phyloP scores from a whole-genome alignment of 2,113 vertebrate genomes.

The Catharus bicknelli region DNA sequence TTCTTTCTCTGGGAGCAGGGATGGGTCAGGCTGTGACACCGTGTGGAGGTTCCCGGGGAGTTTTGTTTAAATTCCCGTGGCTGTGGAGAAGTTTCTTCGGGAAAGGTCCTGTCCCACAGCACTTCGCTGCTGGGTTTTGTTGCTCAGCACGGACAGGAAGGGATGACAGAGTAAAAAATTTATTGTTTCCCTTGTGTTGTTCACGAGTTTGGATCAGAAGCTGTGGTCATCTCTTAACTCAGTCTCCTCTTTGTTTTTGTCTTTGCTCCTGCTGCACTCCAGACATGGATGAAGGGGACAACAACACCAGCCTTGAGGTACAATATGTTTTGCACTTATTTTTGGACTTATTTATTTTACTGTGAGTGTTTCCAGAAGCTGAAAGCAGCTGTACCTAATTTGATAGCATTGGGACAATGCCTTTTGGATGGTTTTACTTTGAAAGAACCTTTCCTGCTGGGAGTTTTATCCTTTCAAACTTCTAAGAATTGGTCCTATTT shows the following conservation, averaged over 20 bases:
- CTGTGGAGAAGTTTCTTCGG: accelerated
- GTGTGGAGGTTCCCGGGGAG: neutral
- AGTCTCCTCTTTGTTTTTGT: accelerated
- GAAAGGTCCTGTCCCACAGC: no score
- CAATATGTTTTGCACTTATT: accelerated
- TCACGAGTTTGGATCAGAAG: accelerated
- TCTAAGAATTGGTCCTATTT: neutral
- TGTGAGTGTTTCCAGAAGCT: neutral
- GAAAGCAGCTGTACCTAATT: accelerated
- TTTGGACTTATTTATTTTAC: accelerated
- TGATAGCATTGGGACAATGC: accelerated
- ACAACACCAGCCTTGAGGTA: slow-evolving; percentile 64
- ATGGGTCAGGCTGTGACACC: neutral
- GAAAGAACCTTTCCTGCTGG: neutral
- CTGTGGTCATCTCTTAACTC: accelerated
- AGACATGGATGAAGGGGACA: slow-evolving; percentile 70
- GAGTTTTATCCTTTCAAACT: neutral
- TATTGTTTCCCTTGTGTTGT: accelerated
- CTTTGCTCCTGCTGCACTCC: neutral
- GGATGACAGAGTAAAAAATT: neutral
- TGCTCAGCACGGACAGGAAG: accelerated
- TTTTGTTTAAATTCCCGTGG: neutral
- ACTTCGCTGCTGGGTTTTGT: neutral
- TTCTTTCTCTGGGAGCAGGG: accelerated
- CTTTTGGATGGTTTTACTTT: neutral